Base-by-base conservation (phyloP, 1,140 invertebrate genomes). In the Oppia nitens region DNA sequence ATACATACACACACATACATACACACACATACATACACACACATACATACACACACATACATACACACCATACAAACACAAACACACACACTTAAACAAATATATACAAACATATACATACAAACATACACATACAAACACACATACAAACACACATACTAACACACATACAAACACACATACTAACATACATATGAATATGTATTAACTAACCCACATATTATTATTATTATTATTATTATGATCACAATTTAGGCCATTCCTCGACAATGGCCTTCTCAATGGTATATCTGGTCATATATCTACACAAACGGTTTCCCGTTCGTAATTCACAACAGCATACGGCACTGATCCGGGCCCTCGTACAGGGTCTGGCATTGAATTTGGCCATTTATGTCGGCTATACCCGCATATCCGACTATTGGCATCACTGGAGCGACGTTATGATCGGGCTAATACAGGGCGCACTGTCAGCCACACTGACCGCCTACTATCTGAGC, bases 361-460 rank as follows among this genome's bases (percentile, higher is more conserved):
- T 59, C 1, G 2, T 62, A 6, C 64, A 65, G 27, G 53, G 53
- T n/a, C 17, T 57, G 3, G 6, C 61, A 1, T 2, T 64, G 0
- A 40, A 59, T 2, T 3, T 60, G 9, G 52, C 53, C 24, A 3
- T 51, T 14, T 63, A 56, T 21, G 54, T 50, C 17, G 58, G 48
- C 21, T 21, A 60, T 14, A 72, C 73, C 1, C 65, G 75, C 12
- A 70, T 76, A 28, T 69, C 68, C 32, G 76, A 77, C 66, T 75
- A 76, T 64, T 75, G 76, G 63, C 76, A 77, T 64, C 76, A 77
- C 60, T 75, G 74, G 72, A 73, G 70, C 59, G 76, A 78, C 65
- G 76, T 78, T 0, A 62, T 78, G 6, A 68, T 68, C 47, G 76
- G 76, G 11, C 64, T 65, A 3, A 27, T 75, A 12, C 64, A 75